Percentiles rank a stretch among this genome's conserved stretches.
These are phyloP conservation scores for Chelonus formosanus DNA, from an alignment of 2,888 invertebrate species.

Conservation along the genomic window DNA sequence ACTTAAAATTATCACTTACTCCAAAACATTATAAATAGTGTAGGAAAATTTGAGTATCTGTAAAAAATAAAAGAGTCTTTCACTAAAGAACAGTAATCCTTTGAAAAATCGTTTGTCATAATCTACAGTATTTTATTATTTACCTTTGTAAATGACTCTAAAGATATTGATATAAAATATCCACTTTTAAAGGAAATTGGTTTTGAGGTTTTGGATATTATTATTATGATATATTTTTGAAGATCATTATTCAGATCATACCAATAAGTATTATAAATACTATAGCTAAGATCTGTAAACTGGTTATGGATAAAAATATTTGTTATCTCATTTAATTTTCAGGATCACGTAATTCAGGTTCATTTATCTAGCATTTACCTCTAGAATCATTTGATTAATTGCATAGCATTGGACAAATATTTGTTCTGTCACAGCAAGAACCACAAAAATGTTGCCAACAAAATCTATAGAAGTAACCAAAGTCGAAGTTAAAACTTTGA, in stretches of 20 bases:
- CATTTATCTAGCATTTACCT: neutral
- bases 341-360: neutral
- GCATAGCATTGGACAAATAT: slow-evolving; percentile 1
- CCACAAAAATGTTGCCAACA: neutral
- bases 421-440: neutral
- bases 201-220: neutral
- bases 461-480: neutral
- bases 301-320: neutral
- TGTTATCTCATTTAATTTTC: neutral
- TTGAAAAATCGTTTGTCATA: too few species aligned
- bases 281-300: neutral
- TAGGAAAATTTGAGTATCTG: too few species aligned
- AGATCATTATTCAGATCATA: neutral
- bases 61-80: too few species aligned
- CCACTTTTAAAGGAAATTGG: neutral
- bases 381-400: neutral
- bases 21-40: too few species aligned
- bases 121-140: too few species aligned
- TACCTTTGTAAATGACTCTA: too few species aligned
- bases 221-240: neutral
- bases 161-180: too few species aligned
- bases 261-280: neutral
- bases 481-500: neutral
- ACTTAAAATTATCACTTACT: too few species aligned
- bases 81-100: too few species aligned